Base-by-base conservation (phyloP, 2,797 vertebrate genomes). In the Chaetophractus vellerosus region DNA sequence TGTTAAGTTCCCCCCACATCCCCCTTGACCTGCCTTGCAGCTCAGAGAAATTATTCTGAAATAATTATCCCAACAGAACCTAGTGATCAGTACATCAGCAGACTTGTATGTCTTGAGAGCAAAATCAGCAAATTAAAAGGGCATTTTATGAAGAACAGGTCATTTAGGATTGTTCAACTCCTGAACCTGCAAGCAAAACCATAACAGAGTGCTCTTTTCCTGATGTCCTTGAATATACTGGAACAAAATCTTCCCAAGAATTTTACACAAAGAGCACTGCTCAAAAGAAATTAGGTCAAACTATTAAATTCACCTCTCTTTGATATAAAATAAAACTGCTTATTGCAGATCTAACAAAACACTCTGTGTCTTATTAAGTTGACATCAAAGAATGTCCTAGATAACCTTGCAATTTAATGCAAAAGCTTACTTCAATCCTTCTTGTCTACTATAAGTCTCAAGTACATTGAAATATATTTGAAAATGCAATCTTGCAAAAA, bases 51-150 rank as follows among this genome's bases (percentile, higher is more conserved):
- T 98, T 98, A 57, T 94, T 97, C 94, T 97, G 88, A 97, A 97
- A 97, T 94, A 98, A 97, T 98, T 97, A 95, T 6, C 0, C 71
- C 64, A 95, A 97, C 84, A 97, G 97, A 98, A 97, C 63, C 61
- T 94, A 94, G 94, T 94, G 72, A 97, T 96, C 76, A 90, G 83
- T 90, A 80, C 31, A 55, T 94, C 89, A 96, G 61, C 96, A 91
- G 80, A 96, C 94, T 79, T 93, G 45, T 80, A 94, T 88, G 76
- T 94, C 96, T 72, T 81, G 88, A 88, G 88, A 97, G 68, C 91
- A 90, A 96, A 79, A 93, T 33, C 80, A 92, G 68, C 90, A 97
- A 89, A 94, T 96, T 95, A 90, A 97, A 94, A 96, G 97, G 94
- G 82, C 91, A 72, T 71, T 92, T 89, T 57, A 63, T 96, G 87